Evolutionary conservation across 2,888 invertebrate species (phyloP), one percentile per base, ranked within the genome.

Genomic region (Erebia ligea): DNA sequence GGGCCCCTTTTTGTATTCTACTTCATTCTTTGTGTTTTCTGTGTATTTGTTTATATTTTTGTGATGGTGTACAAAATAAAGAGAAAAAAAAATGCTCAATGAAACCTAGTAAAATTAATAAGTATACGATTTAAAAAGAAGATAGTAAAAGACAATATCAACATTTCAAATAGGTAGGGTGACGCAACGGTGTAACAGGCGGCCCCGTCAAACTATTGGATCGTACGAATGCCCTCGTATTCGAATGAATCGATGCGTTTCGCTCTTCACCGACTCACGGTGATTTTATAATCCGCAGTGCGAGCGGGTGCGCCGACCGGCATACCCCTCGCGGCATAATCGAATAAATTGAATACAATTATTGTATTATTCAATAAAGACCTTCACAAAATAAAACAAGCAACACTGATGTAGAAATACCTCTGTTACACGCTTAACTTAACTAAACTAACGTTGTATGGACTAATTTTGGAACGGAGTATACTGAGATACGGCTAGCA

Each of bases 191-290:
- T 91, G 89, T 89, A 69, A 87, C 65, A 74, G 72, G 0, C 25
- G 64, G 77, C 67, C 66, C 74, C 70, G 72, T 79, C 81, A 80
- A 82, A 82, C 81, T 80, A 82, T 78, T 82, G 81, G 84, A 81
- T 85, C 82, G 86, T 83, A 83, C 84, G 83, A 86, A 87, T 85
- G 82, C 85, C 84, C 84, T 80, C 83, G 80, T 83, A 82, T 87
- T 82, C 81, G 84, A 83, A 86, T 86, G 86, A 90, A 89, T 88
- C 88, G 89, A 89, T 87, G 89, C 86, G 85, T 86, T 82, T 81
- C 81, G 83, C 84, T 84, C 81, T 82, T 83, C 85, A 83, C 84
- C 79, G 76, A 79, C 80, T 79, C 84, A 78, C 83, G 83, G 78
- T 87, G 87, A 90, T 89, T 90, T 90, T 88, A 86, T 90, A 90